These are phyloP conservation scores for Tiaroga cobitis DNA, from an alignment of 2,797 vertebrate genomes.

Conservation along the genomic window DNA sequence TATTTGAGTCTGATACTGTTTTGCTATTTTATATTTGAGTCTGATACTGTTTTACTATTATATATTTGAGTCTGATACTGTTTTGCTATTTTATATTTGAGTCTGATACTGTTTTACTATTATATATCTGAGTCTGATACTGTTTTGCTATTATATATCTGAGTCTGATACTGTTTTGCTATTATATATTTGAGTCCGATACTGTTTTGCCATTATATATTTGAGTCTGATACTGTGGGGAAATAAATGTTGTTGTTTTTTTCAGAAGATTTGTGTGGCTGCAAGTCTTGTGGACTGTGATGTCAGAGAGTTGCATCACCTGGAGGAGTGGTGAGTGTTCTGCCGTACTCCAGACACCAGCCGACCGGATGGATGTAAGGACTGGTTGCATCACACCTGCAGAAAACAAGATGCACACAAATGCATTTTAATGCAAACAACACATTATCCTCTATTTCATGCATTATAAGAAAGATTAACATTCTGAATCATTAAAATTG, in stretches of 20 bases:
- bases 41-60: too few relatives aligned
- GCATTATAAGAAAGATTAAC: background rate
- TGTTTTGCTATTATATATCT: too few relatives aligned
- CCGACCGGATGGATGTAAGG: constrained; percentile 87
- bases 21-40: too few relatives aligned
- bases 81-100: too few relatives aligned
- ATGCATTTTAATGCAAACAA: background rate
- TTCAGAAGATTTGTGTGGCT: background rate
- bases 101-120: too few relatives aligned
- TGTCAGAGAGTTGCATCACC: constrained; percentile 65
- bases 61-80: too few relatives aligned
- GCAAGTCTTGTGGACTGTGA: background rate
- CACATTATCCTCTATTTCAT: background rate
- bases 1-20: too few relatives aligned
- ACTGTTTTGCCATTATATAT: too few relatives aligned
- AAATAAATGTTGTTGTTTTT: background rate
- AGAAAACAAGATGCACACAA: constrained; percentile 31
- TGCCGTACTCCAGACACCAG: constrained; percentile 85
- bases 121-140: too few relatives aligned
- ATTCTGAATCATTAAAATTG: background rate
- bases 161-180: too few relatives aligned
- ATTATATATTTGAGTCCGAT: too few relatives aligned
- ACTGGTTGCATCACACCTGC: constrained; percentile 85
- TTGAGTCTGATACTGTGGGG: too few relatives aligned
- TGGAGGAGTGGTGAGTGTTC: constrained; percentile 82